Base-by-base conservation (phyloP, 2,888 invertebrate species). In the Eristalinus sepulchralis region DNA sequence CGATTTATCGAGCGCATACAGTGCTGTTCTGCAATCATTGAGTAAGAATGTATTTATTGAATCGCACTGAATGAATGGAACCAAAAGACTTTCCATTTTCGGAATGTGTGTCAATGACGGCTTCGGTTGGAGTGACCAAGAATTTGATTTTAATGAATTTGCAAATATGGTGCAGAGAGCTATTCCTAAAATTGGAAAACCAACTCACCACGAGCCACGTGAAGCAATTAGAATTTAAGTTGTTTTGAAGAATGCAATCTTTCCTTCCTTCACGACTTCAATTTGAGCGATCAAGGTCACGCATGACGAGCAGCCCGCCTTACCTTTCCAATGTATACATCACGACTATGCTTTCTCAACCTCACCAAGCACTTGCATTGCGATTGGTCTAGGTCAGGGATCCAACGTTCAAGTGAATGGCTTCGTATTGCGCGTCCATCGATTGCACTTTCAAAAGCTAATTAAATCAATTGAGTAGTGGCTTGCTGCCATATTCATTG, bases 81-180 rank as follows among this genome's bases (percentile, higher is more conserved):
- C 55, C 24, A 64, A 75, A 39, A 75, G 13, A 36, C 57, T 57
- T 73, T 73, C 31, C 57, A 75, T 39, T 57, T 63, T 75, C 13
- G 57, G 57, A 31, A 66, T 64, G 55, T 39, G 27, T 66, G 66
- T 66, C 75, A 75, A 39, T 75, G 75, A 36, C 36, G 31, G 27
- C 59, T 39, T 64, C 17, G 24, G 13, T 20, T 36, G 24, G 20
- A 17, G 20, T 27, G 55, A 17, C 55, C 34, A 57, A 59, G 59
- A 75, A 39, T 70, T 59, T 36, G 11, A 33, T 59, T 66, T 59
- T 47, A 39, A 66, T 59, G 31, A 20, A n/a, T 24, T 22, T 68
- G 36, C 22, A n/a, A 59, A 27, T 39, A 59, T 39, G 66, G 39
- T n/a, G 39, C 9, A 20, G 24, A 9, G 10, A 5, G 24, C 17